These are phyloP conservation scores for Rhinatrema bivittatum DNA, from an alignment of 2,797 vertebrate species.

Conservation along the genomic window DNA sequence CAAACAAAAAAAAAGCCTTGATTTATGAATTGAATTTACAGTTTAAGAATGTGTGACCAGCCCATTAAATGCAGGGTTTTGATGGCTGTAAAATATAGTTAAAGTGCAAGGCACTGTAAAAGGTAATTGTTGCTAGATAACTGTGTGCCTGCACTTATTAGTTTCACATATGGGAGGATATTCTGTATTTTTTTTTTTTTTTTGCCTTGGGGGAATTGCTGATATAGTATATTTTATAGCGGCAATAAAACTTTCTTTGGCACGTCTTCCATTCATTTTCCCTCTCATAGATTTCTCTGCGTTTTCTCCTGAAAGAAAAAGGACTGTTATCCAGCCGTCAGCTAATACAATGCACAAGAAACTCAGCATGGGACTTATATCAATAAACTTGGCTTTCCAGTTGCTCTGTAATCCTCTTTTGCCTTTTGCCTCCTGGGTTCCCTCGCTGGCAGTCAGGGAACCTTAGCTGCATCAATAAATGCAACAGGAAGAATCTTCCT, in stretches of 20 bases:
- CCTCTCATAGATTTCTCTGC: constrained; percentile 11
- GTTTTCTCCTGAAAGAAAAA: constrained; percentile 17
- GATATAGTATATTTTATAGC: constrained; percentile 18
- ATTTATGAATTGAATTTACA: constrained; percentile 12
- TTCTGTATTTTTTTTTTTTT: too few relatives aligned
- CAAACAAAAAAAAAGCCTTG: constrained; percentile 3
- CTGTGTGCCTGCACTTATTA: not conserved
- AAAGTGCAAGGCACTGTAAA: too few relatives aligned
- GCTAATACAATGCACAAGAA: constrained; percentile 23
- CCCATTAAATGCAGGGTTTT: constrained; percentile 2
- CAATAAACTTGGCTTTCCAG: constrained; percentile 11
- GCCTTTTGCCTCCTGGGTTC: not conserved
- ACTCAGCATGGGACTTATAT: constrained; percentile 26
- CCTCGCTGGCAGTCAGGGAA: constrained; percentile 11
- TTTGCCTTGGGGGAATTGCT: constrained; percentile 22
- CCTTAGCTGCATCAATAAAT: constrained; percentile 12
- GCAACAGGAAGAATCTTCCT: constrained; percentile 14
- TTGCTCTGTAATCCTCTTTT: constrained; percentile 5
- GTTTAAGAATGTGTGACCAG: not conserved
- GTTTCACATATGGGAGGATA: not conserved
- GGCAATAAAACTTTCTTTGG: constrained; percentile 25
- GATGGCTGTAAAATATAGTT: constrained; percentile 5
- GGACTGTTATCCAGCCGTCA: constrained; percentile 15
- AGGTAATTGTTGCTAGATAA: too few relatives aligned
- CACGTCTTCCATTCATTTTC: constrained; percentile 8